Conservation (phyloP, 2,113 vertebrate genomes). For the Callionymus lyra region DNA sequence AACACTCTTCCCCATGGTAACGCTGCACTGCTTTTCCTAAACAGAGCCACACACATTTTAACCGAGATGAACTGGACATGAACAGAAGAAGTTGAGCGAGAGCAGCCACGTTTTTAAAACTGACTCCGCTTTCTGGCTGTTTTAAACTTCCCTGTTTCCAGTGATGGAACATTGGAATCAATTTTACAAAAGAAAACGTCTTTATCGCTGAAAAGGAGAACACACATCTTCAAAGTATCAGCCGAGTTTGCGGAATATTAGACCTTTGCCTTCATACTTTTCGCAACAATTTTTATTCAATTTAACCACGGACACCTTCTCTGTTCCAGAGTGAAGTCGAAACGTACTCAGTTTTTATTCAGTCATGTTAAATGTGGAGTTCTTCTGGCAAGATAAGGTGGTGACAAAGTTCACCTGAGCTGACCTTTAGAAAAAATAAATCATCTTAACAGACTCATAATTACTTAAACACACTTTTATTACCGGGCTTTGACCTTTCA, state of each 20-base stretch:
- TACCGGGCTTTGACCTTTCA: constrained; percentile 20
- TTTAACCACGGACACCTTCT: constrained; percentile 1
- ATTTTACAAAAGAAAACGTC: too few species aligned
- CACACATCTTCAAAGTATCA: constrained; percentile 2
- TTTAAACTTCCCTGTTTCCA: constrained; percentile 31
- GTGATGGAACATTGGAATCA: constrained; percentile 16
- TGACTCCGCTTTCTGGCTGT: constrained; percentile 41
- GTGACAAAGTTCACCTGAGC: constrained; percentile 7
- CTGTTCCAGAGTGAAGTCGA: too few species aligned
- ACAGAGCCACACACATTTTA: constrained; percentile 30
- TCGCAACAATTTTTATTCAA: constrained; percentile 11
- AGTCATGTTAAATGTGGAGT: too few species aligned
- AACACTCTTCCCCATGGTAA: constrained; percentile 45
- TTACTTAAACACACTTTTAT: constrained; percentile 29
- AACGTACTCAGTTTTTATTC: too few species aligned
- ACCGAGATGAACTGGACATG: constrained; percentile 32
- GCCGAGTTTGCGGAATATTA: background rate
- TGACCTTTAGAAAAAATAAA: constrained; percentile 17
- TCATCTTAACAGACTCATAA: constrained; percentile 26
- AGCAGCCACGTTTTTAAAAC: constrained; percentile 36
- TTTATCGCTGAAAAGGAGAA: constrained; percentile 4
- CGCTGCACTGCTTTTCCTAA: constrained; percentile 49
- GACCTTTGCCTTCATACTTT: background rate
- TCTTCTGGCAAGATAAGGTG: too few species aligned
- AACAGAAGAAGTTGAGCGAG: constrained; percentile 35